Base-by-base conservation (phyloP, 2,888 invertebrate genomes). In the Anorthoa munda region DNA sequence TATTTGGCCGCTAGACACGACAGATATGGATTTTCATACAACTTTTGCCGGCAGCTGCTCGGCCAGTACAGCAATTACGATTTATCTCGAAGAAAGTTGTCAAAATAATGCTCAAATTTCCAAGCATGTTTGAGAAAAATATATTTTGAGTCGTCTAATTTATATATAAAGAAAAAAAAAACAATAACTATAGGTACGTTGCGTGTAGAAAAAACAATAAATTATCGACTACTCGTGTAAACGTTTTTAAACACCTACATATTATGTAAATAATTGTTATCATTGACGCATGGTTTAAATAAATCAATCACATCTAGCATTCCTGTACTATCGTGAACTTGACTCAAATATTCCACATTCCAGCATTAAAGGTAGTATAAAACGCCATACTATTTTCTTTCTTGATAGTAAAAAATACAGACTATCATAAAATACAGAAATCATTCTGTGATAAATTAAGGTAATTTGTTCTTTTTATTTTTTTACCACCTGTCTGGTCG, bases 271-370 rank as follows among this genome's bases (percentile, higher is more conserved):
- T 76, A 15, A 9, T n/a, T 26, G 5, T 9, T 64, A 76, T 18
- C 39, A 39, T 39, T 39, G 39, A 39, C 39, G 0, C 39, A 18
- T 26, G 39, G 18, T 18, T 26, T 12, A 31, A 21, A 45, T 76
- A 75, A 69, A 75, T 76, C 77, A 68, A 69, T 75, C 69, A 75
- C 17, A 18, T 46, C 15, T 23, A 51, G 48, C 76, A 75, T 75
- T 76, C 23, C 55, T 18, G 7, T 39, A 48, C 23, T 53, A 75
- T 60, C 76, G 46, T 12, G 18, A 76, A 21, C 23, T 67, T 68
- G 68, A 60, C 76, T 18, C 48, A 60, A 59, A 75, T 69, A 68
- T 50, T 69, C 4, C 2, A 61, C 53, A 75, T 76, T 76, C 39
- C 21, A 60, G 12, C 26, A 9, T 39, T n/a, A 26, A 48, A 21